Base-by-base conservation (phyloP, 2,888 invertebrate genomes). In the Bugulina stolonifera region DNA sequence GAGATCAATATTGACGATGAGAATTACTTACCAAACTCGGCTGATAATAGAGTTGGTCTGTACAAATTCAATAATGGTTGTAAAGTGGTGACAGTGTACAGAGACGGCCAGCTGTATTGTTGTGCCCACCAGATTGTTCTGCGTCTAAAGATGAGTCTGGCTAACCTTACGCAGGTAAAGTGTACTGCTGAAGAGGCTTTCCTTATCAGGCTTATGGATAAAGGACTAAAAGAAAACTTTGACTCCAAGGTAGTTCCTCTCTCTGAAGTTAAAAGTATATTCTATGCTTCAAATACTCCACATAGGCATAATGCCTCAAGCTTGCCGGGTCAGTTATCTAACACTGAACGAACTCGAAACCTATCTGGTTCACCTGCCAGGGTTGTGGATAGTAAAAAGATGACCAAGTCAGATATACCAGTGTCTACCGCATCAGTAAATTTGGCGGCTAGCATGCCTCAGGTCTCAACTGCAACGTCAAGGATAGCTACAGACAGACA, bases 221-320 rank as follows among this genome's bases (percentile, higher is more conserved):
- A 27, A 64, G 27, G 64, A 32, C n/a, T 64, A 27, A 64, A 64
- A 32, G 64, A 64, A n/a, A 64, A 64, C 27, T 64, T 64, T n/a
- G 64, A 64, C 2, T 64, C 27, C 5, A 64, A 64, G 34, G 32
- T 64, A 29, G 64, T 64, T 34, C 64, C 64, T 25, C 43, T 43
- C 43, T 43, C 43, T 10, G 43, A 43, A 64, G 27, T 64, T 29
- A 27, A 25, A 22, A 5, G 18, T 43, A 10, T 43, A 43, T 43
- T 43, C 10, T 10, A 18, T 43, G 43, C 43, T n/a, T n/a, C n/a
- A n/a, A n/a, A n/a, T n/a, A n/a, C n/a, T n/a, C n/a, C n/a, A n/a
- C n/a, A n/a, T n/a, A n/a, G n/a, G n/a, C n/a, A n/a, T n/a, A n/a
- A n/a, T n/a, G n/a, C n/a, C n/a, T n/a, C n/a, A n/a, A n/a, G n/a